Percentiles rank a stretch among this genome's conserved stretches.
phyloP scores from a whole-genome alignment of 2,113 vertebrate genomes.

The Hemicordylus capensis region DNA sequence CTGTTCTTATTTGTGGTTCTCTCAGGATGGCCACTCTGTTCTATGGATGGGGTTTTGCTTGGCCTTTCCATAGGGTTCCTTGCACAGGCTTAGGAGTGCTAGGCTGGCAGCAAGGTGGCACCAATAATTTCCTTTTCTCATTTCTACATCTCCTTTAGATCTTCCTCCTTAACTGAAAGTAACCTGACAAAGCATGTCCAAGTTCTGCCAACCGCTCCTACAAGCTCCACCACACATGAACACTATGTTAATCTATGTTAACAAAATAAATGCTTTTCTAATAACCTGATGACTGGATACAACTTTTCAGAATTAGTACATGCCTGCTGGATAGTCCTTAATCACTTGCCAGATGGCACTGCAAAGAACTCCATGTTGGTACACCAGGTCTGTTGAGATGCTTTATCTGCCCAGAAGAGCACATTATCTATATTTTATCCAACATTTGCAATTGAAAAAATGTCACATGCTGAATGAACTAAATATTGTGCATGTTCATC shows the following conservation, averaged over 20 bases:
- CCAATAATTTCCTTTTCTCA: too few species aligned
- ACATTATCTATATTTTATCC: background rate
- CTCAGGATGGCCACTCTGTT: too few species aligned
- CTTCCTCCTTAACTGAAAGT: too few species aligned
- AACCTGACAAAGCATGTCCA: too few species aligned
- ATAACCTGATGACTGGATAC: rapidly evolving
- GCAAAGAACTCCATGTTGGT: background rate
- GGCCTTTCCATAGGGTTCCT: too few species aligned
- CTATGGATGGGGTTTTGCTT: too few species aligned
- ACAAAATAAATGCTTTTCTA: background rate
- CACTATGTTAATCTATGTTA: background rate
- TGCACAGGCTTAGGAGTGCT: too few species aligned
- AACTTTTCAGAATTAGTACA: background rate
- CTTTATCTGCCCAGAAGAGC: background rate
- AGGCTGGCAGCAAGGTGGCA: too few species aligned
- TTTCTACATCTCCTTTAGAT: too few species aligned
- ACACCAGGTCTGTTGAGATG: background rate
- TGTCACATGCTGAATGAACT: background rate
- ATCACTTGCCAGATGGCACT: background rate
- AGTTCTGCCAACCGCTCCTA: too few species aligned
- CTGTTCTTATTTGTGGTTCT: too few species aligned
- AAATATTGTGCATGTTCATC: background rate
- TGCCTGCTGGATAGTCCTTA: background rate
- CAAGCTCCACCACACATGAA: background rate
- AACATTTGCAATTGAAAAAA: background rate